A percentile compares a stretch with the other conserved stretches of the same genome.
These are phyloP conservation scores for Parauchenoglanis ngamensis DNA, from an alignment of 2,797 vertebrate species.

Conservation along the genomic window DNA sequence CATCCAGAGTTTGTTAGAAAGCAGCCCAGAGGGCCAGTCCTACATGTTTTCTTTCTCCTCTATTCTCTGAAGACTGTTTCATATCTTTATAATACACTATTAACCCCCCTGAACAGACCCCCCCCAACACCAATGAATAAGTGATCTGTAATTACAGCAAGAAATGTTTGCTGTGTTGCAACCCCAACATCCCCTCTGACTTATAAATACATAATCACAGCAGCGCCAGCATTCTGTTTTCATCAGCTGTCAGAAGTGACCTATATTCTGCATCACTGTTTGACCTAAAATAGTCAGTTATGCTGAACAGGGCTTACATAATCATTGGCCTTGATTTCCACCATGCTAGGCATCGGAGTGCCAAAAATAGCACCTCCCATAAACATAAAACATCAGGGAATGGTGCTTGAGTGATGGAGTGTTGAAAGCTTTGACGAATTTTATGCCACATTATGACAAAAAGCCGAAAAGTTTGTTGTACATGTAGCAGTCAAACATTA, in stretches of 20 bases:
- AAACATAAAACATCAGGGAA: conserved; percentile 32
- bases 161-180: conserved; percentile 57
- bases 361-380: conserved; percentile 67
- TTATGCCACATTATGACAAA: background rate
- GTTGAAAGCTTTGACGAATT: background rate
- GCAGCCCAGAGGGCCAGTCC: conserved; percentile 62
- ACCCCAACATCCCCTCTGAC: conserved; percentile 71
- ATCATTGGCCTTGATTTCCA: conserved; percentile 62
- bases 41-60: conserved; percentile 55
- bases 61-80: conserved; percentile 62
- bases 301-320: conserved; percentile 77
- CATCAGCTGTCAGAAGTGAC: conserved; percentile 81
- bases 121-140: conserved; percentile 41
- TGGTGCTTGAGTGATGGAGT: background rate
- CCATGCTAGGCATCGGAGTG: conserved; percentile 38
- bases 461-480: background rate
- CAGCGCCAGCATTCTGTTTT: conserved; percentile 75
- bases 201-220: conserved; percentile 81
- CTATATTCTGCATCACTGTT: conserved; percentile 76
- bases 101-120: conserved; percentile 66
- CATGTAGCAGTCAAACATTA: background rate
- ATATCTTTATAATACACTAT: conserved; percentile 73
- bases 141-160: conserved; percentile 72
- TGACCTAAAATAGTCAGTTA: conserved; percentile 77
- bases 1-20: conserved; percentile 7